phyloP scores from a whole-genome alignment of 2,888 invertebrate genomes.

The Polymixis flavicincta region DNA sequence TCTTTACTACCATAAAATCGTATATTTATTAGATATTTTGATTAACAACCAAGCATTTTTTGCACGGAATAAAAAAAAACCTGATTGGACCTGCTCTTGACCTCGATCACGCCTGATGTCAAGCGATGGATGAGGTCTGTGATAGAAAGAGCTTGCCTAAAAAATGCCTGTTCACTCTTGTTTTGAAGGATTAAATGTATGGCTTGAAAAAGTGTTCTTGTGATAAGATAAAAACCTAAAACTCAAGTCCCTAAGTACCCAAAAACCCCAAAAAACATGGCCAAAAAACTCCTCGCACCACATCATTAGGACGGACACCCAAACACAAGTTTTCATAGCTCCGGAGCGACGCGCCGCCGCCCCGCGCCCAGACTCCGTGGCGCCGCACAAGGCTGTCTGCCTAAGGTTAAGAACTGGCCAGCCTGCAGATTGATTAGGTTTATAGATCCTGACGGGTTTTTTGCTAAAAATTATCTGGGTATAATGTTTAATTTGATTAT shows the following conservation, averaged over 20 bases:
- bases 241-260: background rate
- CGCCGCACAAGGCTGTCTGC: slow-evolving; percentile 85
- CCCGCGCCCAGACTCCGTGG: slow-evolving; percentile 74
- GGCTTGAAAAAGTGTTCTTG: background rate
- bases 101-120: too few species aligned
- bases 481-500: background rate
- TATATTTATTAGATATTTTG: background rate
- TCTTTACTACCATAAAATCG: background rate
- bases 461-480: slow-evolving; percentile 18
- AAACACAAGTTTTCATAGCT: slow-evolving; percentile 67
- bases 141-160: too few species aligned
- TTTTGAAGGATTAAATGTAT: too few species aligned
- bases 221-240: background rate
- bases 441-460: slow-evolving; percentile 65
- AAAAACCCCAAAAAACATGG: slow-evolving; percentile 32
- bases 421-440: slow-evolving; percentile 70
- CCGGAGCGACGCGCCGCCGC: slow-evolving; percentile 66
- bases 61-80: too few species aligned
- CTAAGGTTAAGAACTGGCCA: slow-evolving; percentile 80
- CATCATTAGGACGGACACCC: slow-evolving; percentile 68
- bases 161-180: background rate
- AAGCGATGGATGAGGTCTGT: too few species aligned
- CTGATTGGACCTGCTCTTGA: too few species aligned
- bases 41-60: background rate
- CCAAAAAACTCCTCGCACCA: slow-evolving; percentile 45